phyloP scores from a whole-genome alignment of 2,797 vertebrate species.

The Anguilla marmorata region DNA sequence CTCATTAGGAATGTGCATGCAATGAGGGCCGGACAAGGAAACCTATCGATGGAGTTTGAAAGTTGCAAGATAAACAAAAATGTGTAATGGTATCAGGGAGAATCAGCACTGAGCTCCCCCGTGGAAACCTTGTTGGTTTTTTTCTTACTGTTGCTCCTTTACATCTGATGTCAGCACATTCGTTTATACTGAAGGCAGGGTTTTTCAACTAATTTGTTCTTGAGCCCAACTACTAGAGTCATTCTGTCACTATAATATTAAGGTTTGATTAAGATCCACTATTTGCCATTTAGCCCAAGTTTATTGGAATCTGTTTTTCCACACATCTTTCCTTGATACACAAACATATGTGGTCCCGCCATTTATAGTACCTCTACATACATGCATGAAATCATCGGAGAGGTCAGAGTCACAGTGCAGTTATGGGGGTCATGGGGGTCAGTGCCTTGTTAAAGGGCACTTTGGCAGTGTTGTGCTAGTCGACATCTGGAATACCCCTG shows the following conservation, averaged over 20 bases:
- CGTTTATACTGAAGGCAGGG: not conserved
- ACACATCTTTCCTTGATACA: too few relatives aligned
- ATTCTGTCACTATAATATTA: not conserved
- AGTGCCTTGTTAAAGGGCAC: too few relatives aligned
- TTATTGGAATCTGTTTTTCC: too few relatives aligned
- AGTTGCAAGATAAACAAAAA: not conserved
- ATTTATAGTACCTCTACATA: too few relatives aligned
- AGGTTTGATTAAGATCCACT: not conserved
- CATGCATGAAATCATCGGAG: too few relatives aligned
- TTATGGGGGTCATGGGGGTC: too few relatives aligned
- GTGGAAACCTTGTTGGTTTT: not conserved
- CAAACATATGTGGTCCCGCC: too few relatives aligned
- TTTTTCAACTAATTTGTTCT: not conserved
- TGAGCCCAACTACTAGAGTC: not conserved
- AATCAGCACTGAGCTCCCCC: not conserved
- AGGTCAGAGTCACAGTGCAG: too few relatives aligned
- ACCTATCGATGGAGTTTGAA: not conserved
- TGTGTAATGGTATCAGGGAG: not conserved
- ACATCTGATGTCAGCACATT: not conserved
- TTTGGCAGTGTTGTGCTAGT: too few relatives aligned
- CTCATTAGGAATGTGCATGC: slow-evolving; percentile 8
- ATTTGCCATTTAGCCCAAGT: not conserved
- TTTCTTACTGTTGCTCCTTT: not conserved
- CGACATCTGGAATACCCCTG: too few relatives aligned
- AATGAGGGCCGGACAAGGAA: not conserved